A percentile compares a stretch with the other conserved stretches of the same genome.
Conservation (phyloP, 2,113 vertebrate species). For the Anser cygnoides region DNA sequence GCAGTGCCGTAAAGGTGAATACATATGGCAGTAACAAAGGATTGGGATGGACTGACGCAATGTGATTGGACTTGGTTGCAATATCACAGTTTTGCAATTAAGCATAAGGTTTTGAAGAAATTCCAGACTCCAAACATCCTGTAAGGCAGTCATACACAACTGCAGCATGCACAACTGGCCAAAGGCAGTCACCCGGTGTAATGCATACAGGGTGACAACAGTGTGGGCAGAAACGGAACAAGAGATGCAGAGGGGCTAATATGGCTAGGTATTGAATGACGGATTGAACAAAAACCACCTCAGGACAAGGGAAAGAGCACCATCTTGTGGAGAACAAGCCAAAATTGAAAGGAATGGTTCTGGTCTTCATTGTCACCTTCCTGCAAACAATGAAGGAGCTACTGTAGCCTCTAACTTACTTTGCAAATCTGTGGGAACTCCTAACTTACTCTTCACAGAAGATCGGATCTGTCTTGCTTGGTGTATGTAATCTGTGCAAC, state of each 20-base stretch:
- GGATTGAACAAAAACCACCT: background rate
- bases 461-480: background rate
- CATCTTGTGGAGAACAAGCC: slow-evolving; percentile 60
- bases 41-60: background rate
- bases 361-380: background rate
- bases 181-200: background rate
- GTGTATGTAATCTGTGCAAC: background rate
- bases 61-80: background rate
- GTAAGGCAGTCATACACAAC: background rate
- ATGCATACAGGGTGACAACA: no score
- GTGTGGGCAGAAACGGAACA: background rate
- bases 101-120: background rate
- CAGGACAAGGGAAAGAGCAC: slow-evolving; percentile 53
- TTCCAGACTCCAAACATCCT: background rate
- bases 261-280: fast-evolving
- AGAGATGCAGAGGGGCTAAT: background rate
- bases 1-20: background rate
- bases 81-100: background rate
- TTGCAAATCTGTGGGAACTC: background rate
- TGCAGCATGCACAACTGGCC: background rate
- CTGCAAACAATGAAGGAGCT: background rate
- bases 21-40: background rate
- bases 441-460: background rate
- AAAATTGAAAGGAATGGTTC: background rate
- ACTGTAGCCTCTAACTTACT: background rate